phyloP scores from a whole-genome alignment of 2,888 invertebrate species.

The Andrena bucephala region DNA sequence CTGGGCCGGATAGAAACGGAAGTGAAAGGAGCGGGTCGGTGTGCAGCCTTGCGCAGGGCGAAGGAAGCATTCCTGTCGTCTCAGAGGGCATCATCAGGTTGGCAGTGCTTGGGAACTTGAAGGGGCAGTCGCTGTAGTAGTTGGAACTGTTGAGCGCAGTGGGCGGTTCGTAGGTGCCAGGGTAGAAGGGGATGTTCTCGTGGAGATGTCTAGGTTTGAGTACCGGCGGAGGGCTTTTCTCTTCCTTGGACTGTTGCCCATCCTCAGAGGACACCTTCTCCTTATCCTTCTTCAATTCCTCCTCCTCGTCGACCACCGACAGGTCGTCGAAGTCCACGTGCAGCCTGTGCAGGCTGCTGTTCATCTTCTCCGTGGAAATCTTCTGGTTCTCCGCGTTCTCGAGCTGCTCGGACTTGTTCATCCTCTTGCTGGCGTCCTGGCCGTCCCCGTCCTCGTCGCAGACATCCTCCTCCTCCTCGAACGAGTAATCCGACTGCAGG shows the following conservation, averaged over 20 bases:
- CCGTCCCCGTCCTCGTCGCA: slow-evolving; percentile 74
- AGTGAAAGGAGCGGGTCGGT: slow-evolving; percentile 61
- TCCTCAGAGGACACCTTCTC: slow-evolving; percentile 57
- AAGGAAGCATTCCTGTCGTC: slow-evolving; percentile 59
- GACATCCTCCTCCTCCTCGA: slow-evolving; percentile 78
- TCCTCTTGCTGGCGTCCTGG: slow-evolving; percentile 81
- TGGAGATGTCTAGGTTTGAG: slow-evolving; percentile 65
- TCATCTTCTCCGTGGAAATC: slow-evolving; percentile 85
- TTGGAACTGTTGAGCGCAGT: slow-evolving; percentile 67
- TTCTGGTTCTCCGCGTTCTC: slow-evolving; percentile 84
- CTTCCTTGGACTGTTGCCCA: slow-evolving; percentile 42
- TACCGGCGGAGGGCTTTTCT: slow-evolving; percentile 39
- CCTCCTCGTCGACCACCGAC: slow-evolving; percentile 91
- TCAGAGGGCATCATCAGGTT: slow-evolving; percentile 54
- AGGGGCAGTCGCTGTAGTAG: slow-evolving; percentile 77
- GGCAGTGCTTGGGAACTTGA: slow-evolving; percentile 74
- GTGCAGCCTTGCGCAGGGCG: slow-evolving; percentile 72
- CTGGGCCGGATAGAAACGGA: slow-evolving; percentile 32
- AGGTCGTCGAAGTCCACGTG: slow-evolving; percentile 89
- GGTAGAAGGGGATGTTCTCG: slow-evolving; percentile 71
- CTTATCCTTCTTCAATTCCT: slow-evolving; percentile 80
- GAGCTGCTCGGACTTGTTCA: slow-evolving; percentile 75
- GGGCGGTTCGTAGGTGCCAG: slow-evolving; percentile 65
- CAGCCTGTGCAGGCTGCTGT: slow-evolving; percentile 74
- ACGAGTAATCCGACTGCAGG: slow-evolving; percentile 69